Evolutionary conservation across 2,113 vertebrate genomes (phyloP), one percentile per base, ranked within the genome.

Genomic region (Larimichthys polyactis): DNA sequence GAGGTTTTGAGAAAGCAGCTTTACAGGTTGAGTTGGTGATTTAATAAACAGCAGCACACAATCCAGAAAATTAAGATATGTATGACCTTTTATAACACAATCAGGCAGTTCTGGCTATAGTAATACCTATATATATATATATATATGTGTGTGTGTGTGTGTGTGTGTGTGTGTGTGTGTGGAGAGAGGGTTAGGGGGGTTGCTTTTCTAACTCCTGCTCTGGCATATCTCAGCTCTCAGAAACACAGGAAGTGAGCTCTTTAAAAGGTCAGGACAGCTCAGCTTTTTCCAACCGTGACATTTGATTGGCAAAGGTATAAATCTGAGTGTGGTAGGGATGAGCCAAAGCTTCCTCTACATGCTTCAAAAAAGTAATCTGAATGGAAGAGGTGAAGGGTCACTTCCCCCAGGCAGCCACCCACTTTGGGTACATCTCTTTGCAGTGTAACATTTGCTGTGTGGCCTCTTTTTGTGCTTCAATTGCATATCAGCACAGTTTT

Each of bases 271-370:
- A 69, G 64, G 58, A 54, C 32, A 67, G 82, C 75, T 58, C 73
- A 81, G 65, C 60, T 36, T 85, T 84, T 83, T 83, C 69, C 73
- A 83, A 71, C 77, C 49, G 2, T 90, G 84, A 84, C 75, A 81
- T 90, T 84, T 87, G 84, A 89, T 86, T 84, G 78, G 73, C 78
- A 79, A 88, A 81, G 62, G 60, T 81, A 81, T 58, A 79, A 75
- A 51, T 79, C 54, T 72, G 52, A 71, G 60, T 71, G 59, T 62
- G 71, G 19, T 44, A 6, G 29, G 55, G 75, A 81, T 63, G 11
- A 82, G 64, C 43, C 43, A 15, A 63, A 69, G 51, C 66, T 63
- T 55, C 15, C 16, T 57, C 71, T 86, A n/a, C 55, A 62, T 55
- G 40, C 40, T 81, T 54, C 19, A 78, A 36, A 76, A 83, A 84